Evolutionary conservation across 2,888 invertebrate genomes (phyloP).

Genomic region (Lasioglossum vierecki): DNA sequence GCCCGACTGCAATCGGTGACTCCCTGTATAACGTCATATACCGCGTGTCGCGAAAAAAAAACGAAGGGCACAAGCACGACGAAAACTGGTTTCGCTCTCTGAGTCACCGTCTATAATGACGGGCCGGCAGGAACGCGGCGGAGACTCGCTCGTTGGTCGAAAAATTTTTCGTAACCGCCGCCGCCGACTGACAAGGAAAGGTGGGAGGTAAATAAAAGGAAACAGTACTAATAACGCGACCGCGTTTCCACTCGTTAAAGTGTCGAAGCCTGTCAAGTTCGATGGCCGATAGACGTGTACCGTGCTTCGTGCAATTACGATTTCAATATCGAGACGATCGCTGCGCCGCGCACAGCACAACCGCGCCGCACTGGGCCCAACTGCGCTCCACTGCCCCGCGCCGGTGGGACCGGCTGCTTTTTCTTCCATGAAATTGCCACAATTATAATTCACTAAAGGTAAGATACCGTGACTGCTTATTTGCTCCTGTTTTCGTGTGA

Average conservation of each 20-base stretch:
- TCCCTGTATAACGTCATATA: conserved; percentile 72
- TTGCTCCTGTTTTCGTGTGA: neutral
- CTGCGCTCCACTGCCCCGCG: neutral
- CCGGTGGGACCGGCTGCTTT: conserved; percentile 3
- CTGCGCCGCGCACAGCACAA: neutral
- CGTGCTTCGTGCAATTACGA: conserved; percentile 34
- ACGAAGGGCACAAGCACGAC: conserved; percentile 60
- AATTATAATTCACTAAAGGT: conserved; percentile 14
- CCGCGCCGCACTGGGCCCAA: neutral
- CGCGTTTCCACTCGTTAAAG: conserved; percentile 72
- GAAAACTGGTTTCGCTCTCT: conserved; percentile 81
- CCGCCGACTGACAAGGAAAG: conserved; percentile 47
- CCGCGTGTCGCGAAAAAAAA: conserved; percentile 72
- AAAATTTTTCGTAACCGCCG: conserved; percentile 67
- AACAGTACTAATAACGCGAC: conserved; percentile 62
- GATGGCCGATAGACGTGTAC: conserved; percentile 26
- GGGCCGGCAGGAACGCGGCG: conserved; percentile 70
- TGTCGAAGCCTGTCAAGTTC: conserved; percentile 42
- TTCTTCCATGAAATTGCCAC: conserved; percentile 22
- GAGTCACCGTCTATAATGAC: conserved; percentile 83
- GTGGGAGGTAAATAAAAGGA: conserved; percentile 45
- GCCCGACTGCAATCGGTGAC: conserved; percentile 62
- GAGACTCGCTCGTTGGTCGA: conserved; percentile 64
- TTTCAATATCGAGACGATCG: conserved; percentile 38
- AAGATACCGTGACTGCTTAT: conserved; percentile 6